Conservation (phyloP, 2,113 vertebrate species). For the Xerus inauris region DNA sequence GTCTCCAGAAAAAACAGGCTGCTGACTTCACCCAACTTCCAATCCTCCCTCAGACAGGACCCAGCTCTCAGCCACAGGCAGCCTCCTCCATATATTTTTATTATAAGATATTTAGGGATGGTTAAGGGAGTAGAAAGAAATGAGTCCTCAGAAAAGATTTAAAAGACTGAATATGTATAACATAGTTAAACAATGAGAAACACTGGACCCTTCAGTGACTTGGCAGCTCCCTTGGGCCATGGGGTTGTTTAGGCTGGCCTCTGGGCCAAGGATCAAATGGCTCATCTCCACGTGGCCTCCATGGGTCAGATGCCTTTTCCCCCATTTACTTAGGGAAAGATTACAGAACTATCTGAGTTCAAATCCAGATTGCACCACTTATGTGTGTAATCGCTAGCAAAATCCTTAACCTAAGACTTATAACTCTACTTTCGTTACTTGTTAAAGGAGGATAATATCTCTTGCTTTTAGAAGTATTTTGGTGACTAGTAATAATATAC, state of each 20-base stretch:
- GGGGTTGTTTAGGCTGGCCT: conserved; percentile 59
- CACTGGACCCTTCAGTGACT: neutral
- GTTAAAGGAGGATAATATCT: neutral
- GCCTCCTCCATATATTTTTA: conserved; percentile 21
- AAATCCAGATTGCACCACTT: neutral
- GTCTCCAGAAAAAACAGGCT: neutral
- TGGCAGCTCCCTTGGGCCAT: neutral
- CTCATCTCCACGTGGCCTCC: neutral
- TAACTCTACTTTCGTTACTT: neutral
- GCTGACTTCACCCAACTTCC: conserved; percentile 11
- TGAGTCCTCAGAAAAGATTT: conserved; percentile 78
- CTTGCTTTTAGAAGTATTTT: neutral
- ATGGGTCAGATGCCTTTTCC: neutral
- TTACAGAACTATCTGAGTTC: neutral
- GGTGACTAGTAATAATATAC: neutral
- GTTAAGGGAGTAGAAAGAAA: conserved; percentile 74
- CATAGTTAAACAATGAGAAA: conserved; percentile 70
- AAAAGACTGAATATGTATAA: conserved; percentile 69
- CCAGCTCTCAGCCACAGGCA: neutral
- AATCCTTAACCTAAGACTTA: neutral
- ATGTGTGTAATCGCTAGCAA: neutral
- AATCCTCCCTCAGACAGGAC: neutral
- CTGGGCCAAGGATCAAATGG: neutral
- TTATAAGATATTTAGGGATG: conserved; percentile 74
- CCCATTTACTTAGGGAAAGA: neutral